Evolutionary conservation across 2,888 invertebrate species (phyloP).

Genomic region (Rhagonycha lutea): DNA sequence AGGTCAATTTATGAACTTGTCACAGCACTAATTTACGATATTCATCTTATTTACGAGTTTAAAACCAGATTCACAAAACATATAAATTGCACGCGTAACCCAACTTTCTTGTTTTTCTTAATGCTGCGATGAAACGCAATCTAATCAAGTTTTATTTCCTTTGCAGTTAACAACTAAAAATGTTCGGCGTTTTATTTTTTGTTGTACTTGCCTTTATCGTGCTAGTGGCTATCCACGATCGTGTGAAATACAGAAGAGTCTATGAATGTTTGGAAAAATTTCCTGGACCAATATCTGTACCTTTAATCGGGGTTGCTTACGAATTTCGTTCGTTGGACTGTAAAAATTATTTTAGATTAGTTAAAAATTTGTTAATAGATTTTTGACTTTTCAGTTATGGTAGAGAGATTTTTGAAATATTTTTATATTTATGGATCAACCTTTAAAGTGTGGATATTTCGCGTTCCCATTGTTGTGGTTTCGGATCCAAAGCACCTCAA

Average conservation of each 20-base stretch:
- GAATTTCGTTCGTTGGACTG: background rate
- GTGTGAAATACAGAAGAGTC: too few relatives aligned
- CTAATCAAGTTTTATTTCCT: too few relatives aligned
- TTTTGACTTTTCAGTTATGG: background rate
- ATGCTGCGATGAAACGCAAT: background rate
- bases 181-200: background rate
- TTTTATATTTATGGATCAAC: background rate
- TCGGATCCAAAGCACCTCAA: background rate
- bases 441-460: background rate
- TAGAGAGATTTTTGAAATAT: background rate
- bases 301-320: background rate
- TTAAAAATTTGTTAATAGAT: background rate
- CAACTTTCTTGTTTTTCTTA: background rate
- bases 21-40: too few relatives aligned
- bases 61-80: too few relatives aligned
- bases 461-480: background rate
- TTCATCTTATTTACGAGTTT: too few relatives aligned
- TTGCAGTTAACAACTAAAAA: background rate
- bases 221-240: too few relatives aligned
- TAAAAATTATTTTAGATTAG: background rate
- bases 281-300: background rate
- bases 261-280: background rate
- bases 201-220: background rate
- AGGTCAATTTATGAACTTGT: too few relatives aligned
- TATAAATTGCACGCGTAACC: too few relatives aligned